Conservation (phyloP, 2,113 vertebrate genomes). For the Sarotherodon lohbergeri region DNA sequence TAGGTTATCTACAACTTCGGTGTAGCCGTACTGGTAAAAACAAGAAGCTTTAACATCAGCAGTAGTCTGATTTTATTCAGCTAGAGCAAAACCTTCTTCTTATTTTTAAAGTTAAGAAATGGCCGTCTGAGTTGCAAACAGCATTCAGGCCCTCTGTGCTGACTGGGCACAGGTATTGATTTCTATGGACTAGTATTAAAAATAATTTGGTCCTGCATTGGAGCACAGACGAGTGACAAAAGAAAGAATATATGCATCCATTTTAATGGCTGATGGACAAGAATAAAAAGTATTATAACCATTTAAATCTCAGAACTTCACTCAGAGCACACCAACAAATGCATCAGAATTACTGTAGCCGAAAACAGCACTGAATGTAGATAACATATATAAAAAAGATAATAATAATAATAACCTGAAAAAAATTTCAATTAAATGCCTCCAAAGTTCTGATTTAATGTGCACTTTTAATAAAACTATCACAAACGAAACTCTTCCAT, state of each 20-base stretch:
- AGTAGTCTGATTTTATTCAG: neutral
- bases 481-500: neutral
- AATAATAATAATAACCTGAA: neutral
- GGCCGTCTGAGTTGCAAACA: neutral
- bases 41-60: neutral
- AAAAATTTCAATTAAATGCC: neutral
- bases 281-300: neutral
- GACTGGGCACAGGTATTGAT: neutral
- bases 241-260: neutral
- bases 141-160: neutral
- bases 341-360: neutral
- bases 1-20: neutral
- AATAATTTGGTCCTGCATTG: neutral
- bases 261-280: neutral
- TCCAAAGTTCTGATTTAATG: neutral
- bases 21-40: neutral
- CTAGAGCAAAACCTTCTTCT: neutral
- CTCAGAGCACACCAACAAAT: neutral
- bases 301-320: neutral
- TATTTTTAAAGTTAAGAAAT: neutral
- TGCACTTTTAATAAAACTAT: neutral
- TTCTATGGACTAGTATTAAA: neutral
- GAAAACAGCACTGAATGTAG: fast-evolving
- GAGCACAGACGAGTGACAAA: neutral
- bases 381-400: neutral